Base-by-base conservation (phyloP, 2,113 vertebrate genomes). In the Xiphophorus maculatus region DNA sequence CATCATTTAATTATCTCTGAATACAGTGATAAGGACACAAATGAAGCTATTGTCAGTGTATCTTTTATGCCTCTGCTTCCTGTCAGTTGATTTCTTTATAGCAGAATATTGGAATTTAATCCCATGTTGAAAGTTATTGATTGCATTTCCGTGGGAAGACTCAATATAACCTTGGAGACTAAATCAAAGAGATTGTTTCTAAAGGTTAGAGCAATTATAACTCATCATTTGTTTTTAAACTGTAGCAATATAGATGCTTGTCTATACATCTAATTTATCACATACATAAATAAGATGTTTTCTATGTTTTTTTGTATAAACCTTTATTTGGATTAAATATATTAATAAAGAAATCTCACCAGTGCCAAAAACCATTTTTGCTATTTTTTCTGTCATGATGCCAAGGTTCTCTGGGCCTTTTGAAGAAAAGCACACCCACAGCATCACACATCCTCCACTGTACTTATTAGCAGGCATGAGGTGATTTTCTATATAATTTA, bases 81-180 rank as follows among this genome's bases (percentile, higher is more conserved):
- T 30, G 10, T 81, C 83, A 75, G 81, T 84, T 0, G 10, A 33
- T 69, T 88, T 86, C 80, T 84, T 88, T 76, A 78, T 80, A 60
- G 77, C 0, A 25, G 28, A 13, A 25, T 69, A 65, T 82, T 11
- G 51, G 73, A 77, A 82, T 84, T 65, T 81, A 84, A 90, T 86
- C 83, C 82, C 77, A 60, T 28, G 84, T 77, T 32, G 33, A 54
- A 19, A 1, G 25, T 17, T 28, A 92, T 92, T 69, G 91, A 92
- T 90, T 61, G 5, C 28, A 58, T 80, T 29, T 74, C 67, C 74
- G 69, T 44, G 29, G 67, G 0, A 6, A 3, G 60, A 62, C 69
- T 79, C 78, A 14, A 62, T 79, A 73, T 71, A 73, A 83, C 80
- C 68, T 81, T 76, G 54, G 30, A 77, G 25, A 62, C 54, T 29